Evolutionary conservation across 2,797 vertebrate species (phyloP).

Genomic region (Setipinna tenuifilis): DNA sequence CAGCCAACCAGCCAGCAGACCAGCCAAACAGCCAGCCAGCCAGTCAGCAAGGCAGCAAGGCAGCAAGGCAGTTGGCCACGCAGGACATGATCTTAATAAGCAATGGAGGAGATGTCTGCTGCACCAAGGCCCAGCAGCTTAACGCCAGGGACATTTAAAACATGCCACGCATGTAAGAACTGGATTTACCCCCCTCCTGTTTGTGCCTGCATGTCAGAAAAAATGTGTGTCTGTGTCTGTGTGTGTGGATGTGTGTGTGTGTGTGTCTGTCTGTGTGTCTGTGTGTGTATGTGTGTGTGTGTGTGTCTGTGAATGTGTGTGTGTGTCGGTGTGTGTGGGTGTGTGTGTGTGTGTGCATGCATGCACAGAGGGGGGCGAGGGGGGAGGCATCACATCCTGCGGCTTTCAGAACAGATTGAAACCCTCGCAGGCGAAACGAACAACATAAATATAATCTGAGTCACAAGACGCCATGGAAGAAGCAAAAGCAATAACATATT

Average conservation of each 20-base stretch:
- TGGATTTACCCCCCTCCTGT: not conserved
- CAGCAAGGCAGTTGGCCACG: no score
- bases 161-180: not conserved
- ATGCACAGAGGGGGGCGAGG: not conserved
- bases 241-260: no score
- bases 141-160: not conserved
- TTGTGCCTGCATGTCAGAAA: not conserved
- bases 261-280: no score
- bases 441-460: slow-evolving; percentile 37
- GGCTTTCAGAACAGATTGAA: slow-evolving; percentile 31
- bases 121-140: not conserved
- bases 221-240: no score
- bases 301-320: slow-evolving; percentile 2
- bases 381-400: not conserved
- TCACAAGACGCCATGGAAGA: not conserved
- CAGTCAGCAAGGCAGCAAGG: no score
- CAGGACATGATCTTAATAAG: not conserved
- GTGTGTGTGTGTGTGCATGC: not conserved
- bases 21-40: no score
- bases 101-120: not conserved
- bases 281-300: not conserved
- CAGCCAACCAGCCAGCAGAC: not conserved
- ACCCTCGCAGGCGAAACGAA: not conserved
- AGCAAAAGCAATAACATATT: slow-evolving; percentile 38
- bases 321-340: not conserved